Evolutionary conservation across 2,888 invertebrate genomes (phyloP).

Genomic region (Tinea pellionella): DNA sequence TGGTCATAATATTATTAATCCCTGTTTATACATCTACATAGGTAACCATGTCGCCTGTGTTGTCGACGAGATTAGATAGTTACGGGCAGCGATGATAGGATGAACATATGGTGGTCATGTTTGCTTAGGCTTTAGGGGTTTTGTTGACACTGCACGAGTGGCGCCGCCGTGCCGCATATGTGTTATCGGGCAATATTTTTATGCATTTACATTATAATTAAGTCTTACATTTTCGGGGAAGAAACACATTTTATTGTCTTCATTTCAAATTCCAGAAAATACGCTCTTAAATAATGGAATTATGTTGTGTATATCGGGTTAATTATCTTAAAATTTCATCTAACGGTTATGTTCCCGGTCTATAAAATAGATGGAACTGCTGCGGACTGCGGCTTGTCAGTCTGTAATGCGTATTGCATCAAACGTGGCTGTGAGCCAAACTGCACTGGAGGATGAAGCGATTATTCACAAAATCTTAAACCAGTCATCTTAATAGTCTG

Average conservation of each 20-base stretch:
- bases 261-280: too few species aligned
- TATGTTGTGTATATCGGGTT: too few species aligned
- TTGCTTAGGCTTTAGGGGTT: conserved; percentile 37
- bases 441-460: background rate
- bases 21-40: background rate
- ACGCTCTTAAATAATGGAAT: too few species aligned
- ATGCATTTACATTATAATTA: background rate
- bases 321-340: conserved; percentile 19
- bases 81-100: conserved; percentile 17
- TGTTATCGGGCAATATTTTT: conserved; percentile 27
- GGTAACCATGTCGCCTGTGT: conserved; percentile 20
- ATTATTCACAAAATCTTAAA: background rate
- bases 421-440: conserved; percentile 5
- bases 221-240: too few species aligned
- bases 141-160: conserved; percentile 30
- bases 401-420: conserved; percentile 15
- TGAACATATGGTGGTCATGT: conserved; percentile 33
- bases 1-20: background rate
- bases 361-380: conserved; percentile 29
- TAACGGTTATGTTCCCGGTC: conserved; percentile 19
- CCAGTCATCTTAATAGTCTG: background rate
- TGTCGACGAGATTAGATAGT: conserved; percentile 55
- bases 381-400: conserved; percentile 26
- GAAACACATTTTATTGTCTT: too few species aligned
- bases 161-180: conserved; percentile 30